Conservation (phyloP, 2,797 vertebrate species). For the Uromys caudimaculatus region DNA sequence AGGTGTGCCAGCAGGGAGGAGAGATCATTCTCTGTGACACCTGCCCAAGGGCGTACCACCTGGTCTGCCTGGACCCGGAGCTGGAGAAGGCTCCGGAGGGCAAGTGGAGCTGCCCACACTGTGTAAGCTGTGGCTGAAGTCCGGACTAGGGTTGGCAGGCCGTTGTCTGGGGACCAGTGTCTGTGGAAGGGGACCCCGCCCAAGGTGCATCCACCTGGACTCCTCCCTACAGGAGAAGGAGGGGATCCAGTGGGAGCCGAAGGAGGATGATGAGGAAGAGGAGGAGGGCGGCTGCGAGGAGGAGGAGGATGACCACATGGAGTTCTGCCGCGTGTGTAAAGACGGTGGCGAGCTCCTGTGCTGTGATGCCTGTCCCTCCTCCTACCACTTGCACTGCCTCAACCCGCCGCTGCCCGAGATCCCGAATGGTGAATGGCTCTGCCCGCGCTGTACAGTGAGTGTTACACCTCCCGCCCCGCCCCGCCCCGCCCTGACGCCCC, state of each 20-base stretch:
- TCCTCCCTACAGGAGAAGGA: conserved; percentile 94
- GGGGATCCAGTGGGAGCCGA: conserved; percentile 99
- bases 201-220: background rate
- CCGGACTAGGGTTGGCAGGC: background rate
- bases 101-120: conserved; percentile 99
- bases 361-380: conserved; percentile 98
- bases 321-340: conserved; percentile 98
- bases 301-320: conserved; percentile 99
- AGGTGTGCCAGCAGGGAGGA: conserved; percentile 99
- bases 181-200: accelerated
- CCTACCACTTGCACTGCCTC: conserved; percentile 99
- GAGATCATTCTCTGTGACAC: conserved; percentile 99
- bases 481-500: background rate
- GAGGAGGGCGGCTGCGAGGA: conserved; percentile 92
- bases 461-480: conserved; percentile 58
- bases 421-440: conserved; percentile 99
- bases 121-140: conserved; percentile 87
- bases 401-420: conserved; percentile 98
- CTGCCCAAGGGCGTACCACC: conserved; percentile 97
- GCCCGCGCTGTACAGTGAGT: conserved; percentile 98
- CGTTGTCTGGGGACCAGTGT: background rate
- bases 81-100: conserved; percentile 98
- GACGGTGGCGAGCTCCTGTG: conserved; percentile 98
- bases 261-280: conserved; percentile 97
- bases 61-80: conserved; percentile 98